phyloP scores from a whole-genome alignment of 1,140 invertebrate genomes.

The Calliphora vicina region DNA sequence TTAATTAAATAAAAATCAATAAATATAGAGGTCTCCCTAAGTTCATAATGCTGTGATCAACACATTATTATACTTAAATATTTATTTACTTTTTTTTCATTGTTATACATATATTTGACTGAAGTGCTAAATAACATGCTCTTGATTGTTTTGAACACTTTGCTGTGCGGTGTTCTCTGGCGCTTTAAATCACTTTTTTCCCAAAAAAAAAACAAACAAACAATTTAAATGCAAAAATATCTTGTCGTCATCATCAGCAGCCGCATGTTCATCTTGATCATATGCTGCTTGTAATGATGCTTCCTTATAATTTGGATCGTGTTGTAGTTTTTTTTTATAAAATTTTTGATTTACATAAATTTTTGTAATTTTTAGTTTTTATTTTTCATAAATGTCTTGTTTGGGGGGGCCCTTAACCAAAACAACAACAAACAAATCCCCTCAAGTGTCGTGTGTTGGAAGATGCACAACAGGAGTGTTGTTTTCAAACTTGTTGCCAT shows the following conservation, averaged over 20 bases:
- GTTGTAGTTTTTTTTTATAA: not conserved
- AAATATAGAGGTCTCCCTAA: too few relatives aligned
- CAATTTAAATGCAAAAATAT: not conserved
- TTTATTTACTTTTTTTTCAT: not conserved
- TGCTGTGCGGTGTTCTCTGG: not conserved
- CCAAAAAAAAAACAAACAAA: not conserved
- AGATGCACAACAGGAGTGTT: slow-evolving; percentile 3
- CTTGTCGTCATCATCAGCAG: not conserved
- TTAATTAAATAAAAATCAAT: too few relatives aligned
- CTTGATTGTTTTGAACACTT: not conserved
- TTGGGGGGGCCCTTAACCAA: not conserved
- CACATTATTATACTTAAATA: too few relatives aligned
- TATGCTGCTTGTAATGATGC: not conserved
- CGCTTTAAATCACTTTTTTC: not conserved
- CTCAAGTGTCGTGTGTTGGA: not conserved
- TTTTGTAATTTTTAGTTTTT: not conserved
- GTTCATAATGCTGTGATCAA: too few relatives aligned
- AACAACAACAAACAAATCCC: not conserved
- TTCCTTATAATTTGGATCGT: not conserved
- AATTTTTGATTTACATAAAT: slow-evolving; percentile 14
- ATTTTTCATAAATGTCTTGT: not conserved
- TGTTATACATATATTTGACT: not conserved
- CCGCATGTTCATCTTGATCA: not conserved
- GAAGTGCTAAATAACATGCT: slow-evolving; percentile 13
- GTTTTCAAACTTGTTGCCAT: slow-evolving; percentile 20